A percentile compares a stretch with the other conserved stretches of the same genome.
Conservation (phyloP, 2,113 vertebrate species). For the Zootoca vivipara region DNA sequence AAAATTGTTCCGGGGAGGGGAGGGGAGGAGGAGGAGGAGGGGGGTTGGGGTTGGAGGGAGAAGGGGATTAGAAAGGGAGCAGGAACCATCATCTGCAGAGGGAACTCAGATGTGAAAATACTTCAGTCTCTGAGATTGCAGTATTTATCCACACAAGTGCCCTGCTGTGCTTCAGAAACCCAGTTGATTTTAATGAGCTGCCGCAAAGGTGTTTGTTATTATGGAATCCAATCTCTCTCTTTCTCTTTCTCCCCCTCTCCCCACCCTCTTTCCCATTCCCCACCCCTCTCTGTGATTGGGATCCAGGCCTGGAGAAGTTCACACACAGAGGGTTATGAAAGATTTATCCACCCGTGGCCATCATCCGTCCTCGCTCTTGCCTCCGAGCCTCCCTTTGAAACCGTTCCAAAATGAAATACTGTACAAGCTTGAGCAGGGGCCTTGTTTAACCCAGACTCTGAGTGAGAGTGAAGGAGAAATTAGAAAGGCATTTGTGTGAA, state of each 20-base stretch:
- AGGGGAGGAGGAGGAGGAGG: not conserved
- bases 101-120: conserved; percentile 76
- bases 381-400: conserved; percentile 59
- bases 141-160: conserved; percentile 78
- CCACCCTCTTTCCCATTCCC: no score
- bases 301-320: conserved; percentile 54
- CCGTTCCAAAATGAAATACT: conserved; percentile 69
- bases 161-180: conserved; percentile 77
- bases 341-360: conserved; percentile 59
- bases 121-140: conserved; percentile 75
- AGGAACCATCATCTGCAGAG: conserved; percentile 71
- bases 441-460: conserved; percentile 65
- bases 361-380: conserved; percentile 28
- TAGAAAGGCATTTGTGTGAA: conserved; percentile 69
- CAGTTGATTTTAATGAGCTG: conserved; percentile 78
- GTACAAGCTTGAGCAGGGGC: conserved; percentile 57
- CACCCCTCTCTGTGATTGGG: conserved; percentile 37
- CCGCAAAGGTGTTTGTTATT: conserved; percentile 75
- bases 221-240: conserved; percentile 62
- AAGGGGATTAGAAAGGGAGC: conserved; percentile 22
- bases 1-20: conserved; percentile 64
- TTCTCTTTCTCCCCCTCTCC: no score
- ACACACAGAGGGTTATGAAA: conserved; percentile 47
- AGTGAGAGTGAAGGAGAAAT: conserved; percentile 67
- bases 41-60: not conserved